Percentiles rank a stretch among this genome's conserved stretches.
phyloP scores from a whole-genome alignment of 2,113 vertebrate species.

The Pampusana beccarii region DNA sequence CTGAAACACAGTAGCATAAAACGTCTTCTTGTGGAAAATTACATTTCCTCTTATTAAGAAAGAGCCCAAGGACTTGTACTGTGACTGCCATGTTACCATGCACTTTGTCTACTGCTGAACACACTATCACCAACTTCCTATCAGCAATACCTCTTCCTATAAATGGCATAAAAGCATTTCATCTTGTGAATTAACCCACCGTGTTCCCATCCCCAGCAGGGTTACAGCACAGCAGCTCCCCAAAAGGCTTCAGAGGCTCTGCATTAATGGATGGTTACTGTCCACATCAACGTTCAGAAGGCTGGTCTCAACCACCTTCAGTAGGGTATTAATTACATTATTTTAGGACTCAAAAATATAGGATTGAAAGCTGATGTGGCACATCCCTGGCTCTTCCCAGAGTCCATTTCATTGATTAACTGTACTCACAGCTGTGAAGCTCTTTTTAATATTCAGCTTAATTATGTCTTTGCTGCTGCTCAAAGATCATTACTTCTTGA shows the following conservation, averaged over 20 bases:
- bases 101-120: not conserved
- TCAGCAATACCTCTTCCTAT: not conserved
- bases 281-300: not conserved
- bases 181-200: not conserved
- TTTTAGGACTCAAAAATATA: not conserved
- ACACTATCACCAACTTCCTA: not conserved
- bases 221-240: not conserved
- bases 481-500: conserved; percentile 13
- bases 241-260: not conserved
- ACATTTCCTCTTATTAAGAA: not conserved
- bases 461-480: not conserved
- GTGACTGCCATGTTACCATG: not conserved
- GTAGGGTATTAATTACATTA: not conserved
- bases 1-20: not conserved
- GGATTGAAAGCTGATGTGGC: not conserved
- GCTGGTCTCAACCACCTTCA: not conserved
- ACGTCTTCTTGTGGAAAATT: not conserved
- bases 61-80: not conserved
- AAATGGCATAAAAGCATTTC: not conserved
- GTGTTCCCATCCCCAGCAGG: not conserved
- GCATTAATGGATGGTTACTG: not conserved
- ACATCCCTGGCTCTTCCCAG: not conserved
- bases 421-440: not conserved
- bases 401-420: not conserved
- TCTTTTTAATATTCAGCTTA: conserved; percentile 15